Evolutionary conservation across 2,797 vertebrate species (phyloP).

Genomic region (Gymnoscopelus microlampas): DNA sequence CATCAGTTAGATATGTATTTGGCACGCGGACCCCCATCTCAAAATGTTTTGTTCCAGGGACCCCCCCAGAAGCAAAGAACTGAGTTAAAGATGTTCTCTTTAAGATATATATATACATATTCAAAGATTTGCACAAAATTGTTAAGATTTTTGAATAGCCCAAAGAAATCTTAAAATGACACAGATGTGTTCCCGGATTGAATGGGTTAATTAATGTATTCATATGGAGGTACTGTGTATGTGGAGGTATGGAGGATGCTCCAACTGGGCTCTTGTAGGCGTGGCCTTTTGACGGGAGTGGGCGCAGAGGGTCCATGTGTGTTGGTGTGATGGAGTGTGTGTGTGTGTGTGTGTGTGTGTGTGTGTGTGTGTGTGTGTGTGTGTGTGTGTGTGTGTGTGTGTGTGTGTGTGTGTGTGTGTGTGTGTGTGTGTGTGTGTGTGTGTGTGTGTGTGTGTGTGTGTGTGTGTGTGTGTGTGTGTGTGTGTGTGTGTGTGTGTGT

Average conservation of each 20-base stretch:
- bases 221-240: no score
- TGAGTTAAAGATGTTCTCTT: no score
- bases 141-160: no score
- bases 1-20: no score
- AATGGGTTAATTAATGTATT: no score
- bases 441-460: constrained; percentile 44
- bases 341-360: constrained; percentile 12
- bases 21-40: no score
- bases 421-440: constrained; percentile 60
- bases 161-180: no score
- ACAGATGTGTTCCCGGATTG: no score
- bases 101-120: no score
- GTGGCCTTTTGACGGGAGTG: constrained; percentile 70
- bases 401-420: constrained; percentile 14
- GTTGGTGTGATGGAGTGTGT: constrained; percentile 59
- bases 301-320: constrained; percentile 60
- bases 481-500: constrained; percentile 1
- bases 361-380: neutral
- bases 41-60: no score
- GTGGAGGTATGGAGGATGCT: constrained; percentile 61
- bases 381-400: neutral
- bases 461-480: constrained; percentile 49
- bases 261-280: constrained; percentile 69
- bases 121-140: no score
- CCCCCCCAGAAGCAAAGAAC: no score